phyloP scores from a whole-genome alignment of 2,113 vertebrate genomes.

The Istiophorus platypterus region DNA sequence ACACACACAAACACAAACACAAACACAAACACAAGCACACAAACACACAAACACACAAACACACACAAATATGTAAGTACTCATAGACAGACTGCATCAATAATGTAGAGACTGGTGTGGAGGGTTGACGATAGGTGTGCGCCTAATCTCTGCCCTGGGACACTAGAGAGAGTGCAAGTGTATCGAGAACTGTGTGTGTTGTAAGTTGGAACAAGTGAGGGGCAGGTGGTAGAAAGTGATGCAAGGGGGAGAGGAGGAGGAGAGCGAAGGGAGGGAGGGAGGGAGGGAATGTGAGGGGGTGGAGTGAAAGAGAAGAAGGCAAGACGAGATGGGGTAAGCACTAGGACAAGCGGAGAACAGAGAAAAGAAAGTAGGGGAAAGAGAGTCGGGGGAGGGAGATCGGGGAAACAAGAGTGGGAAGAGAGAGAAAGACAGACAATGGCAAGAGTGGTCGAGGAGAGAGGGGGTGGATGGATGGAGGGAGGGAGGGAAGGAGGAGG shows the following conservation, averaged over 20 bases:
- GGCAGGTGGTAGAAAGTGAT: conserved; percentile 74
- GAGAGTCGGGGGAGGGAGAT: conserved; percentile 57
- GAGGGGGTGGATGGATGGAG: conserved; percentile 52
- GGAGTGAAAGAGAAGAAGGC: conserved; percentile 66
- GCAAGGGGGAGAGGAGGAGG: conserved; percentile 50
- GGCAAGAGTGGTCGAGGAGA: conserved; percentile 60
- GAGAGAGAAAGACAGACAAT: conserved; percentile 74
- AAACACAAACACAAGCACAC: conserved; percentile 21
- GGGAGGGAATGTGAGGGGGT: conserved; percentile 27
- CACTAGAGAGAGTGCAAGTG: conserved; percentile 72
- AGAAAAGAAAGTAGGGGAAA: conserved; percentile 62
- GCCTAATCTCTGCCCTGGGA: conserved; percentile 86
- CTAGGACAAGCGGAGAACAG: conserved; percentile 49
- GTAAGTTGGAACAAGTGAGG: conserved; percentile 61
- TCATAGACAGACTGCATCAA: conserved; percentile 76
- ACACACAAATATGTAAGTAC: conserved; percentile 42
- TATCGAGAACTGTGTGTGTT: conserved; percentile 49
- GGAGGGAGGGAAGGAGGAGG: conserved; percentile 26
- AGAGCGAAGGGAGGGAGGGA: conserved; percentile 29
- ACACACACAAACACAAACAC: conserved; percentile 24
- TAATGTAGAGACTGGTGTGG: conserved; percentile 82
- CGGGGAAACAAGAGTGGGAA: conserved; percentile 70
- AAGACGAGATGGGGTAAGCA: conserved; percentile 66
- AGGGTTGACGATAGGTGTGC: conserved; percentile 71
- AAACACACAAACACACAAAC: conserved; percentile 34